These are phyloP conservation scores for Zhengitettix transpicula DNA, from an alignment of 2,888 invertebrate genomes.

Conservation along the genomic window DNA sequence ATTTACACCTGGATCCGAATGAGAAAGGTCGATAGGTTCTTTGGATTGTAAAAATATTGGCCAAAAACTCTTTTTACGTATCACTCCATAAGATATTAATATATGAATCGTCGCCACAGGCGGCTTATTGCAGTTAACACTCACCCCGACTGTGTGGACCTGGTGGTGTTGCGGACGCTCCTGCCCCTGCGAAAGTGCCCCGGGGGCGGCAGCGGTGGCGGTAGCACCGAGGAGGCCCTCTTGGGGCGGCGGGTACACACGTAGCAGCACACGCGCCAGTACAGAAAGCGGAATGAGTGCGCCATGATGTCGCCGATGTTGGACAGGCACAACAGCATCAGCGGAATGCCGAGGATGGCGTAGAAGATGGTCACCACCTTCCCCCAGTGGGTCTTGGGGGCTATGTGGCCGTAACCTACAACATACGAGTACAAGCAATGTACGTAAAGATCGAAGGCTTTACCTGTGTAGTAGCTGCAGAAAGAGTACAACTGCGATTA, in stretches of 20 bases:
- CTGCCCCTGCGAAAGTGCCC: background rate
- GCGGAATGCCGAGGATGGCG: slow-evolving; percentile 85
- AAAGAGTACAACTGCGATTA: too few relatives aligned
- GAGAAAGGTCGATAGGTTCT: too few relatives aligned
- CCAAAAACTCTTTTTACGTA: too few relatives aligned
- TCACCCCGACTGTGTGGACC: background rate
- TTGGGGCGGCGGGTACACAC: slow-evolving; percentile 64
- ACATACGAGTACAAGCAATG: slow-evolving; percentile 13
- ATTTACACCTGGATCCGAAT: too few relatives aligned
- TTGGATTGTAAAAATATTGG: too few relatives aligned
- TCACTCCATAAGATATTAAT: too few relatives aligned
- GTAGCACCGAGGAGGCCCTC: background rate
- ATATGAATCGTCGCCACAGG: too few relatives aligned
- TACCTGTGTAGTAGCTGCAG: too few relatives aligned
- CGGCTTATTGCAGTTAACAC: background rate
- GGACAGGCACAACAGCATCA: slow-evolving; percentile 86
- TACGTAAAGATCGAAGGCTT: too few relatives aligned
- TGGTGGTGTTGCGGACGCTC: background rate
- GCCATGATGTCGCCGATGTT: slow-evolving; percentile 92
- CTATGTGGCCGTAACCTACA: slow-evolving; percentile 86
- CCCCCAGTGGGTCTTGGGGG: slow-evolving; percentile 83
- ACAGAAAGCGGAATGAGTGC: slow-evolving; percentile 80
- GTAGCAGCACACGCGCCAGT: slow-evolving; percentile 85
- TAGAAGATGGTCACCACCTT: slow-evolving; percentile 92
- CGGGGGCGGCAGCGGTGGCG: background rate